Base-by-base conservation (phyloP, 2,113 vertebrate genomes). In the Ursus arctos region DNA sequence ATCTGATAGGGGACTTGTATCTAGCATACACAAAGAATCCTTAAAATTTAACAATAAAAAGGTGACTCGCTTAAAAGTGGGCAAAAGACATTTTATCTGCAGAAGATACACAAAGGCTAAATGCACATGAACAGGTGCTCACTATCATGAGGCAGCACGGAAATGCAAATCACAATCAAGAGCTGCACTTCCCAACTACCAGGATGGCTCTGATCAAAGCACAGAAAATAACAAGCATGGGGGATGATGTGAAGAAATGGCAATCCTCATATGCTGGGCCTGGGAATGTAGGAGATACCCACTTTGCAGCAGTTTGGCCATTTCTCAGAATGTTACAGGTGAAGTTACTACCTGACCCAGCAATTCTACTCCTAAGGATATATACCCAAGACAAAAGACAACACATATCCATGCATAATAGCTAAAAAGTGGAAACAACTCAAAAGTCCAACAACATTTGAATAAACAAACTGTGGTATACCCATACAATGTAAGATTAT, bases 1-100 rank as follows among this genome's bases (percentile, higher is more conserved):
- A 88, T 61, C 10, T 86, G 31, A 74, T 15, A 86, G 36, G n/a
- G 19, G 36, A 77, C 21, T 51, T 74, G 9, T 77, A 86, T 49
- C 51, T 49, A 77, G 21, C 88, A 92, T 36, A 82, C 8, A 74
- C 1, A 79, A 31, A 69, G n/a, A 72, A 76, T 31, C 10, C n/a
- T 88, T 94, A 82, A 65, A 67, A 63, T 51, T 69, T 31, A 67
- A 71, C 3, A 95, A 88, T 55, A 79, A 85, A 96, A 94, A 88
- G 12, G 61, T 40, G 36, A 74, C 24, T 77, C 8, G 47, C 49
- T 74, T 40, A 21, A 65, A 63, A 95, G 55, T 21, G 53, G 55
- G 33, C 40, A 43, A 89, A 89, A 33, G 72, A 92, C 5, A 81
- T 91, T 89, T 89, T 96, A 31, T 77, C 22, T 79, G n/a, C 57